Base-by-base conservation (phyloP, 2,888 invertebrate species). In the Meteorus colon region DNA sequence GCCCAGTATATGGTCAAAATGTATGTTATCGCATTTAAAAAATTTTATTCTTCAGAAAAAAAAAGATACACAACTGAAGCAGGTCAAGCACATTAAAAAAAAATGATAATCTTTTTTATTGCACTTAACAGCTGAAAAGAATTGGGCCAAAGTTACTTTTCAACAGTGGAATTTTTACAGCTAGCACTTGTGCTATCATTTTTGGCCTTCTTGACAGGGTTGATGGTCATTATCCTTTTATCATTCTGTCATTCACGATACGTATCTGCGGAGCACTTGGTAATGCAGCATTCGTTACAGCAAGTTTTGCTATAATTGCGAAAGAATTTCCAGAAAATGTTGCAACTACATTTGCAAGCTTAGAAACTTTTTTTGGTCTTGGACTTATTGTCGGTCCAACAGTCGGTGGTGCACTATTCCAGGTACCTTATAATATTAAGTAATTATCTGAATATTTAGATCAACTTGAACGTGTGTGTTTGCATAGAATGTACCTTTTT, bases 311-410 rank as follows among this genome's bases (percentile, higher is more conserved):
- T 1, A 95, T 96, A 82, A 95, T 96, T 80, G 96, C 96, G 63
- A 94, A 94, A 88, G 96, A 96, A 90, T 97, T 97, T 90, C 96
- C 96, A 0, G 92, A 96, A 79, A 95, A 95, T 85, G 94, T 96
- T 0, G 95, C 95, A 0, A 95, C 94, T 5, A 96, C 96, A 84
- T 97, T 97, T 91, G 96, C 96, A 1, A 95, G 95, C 0, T 88
- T 96, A 63, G 96, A 96, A 90, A 96, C 97, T 0, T 97, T 96
- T 89, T 97, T 96, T 87, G 97, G 97, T 0, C 92, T 93, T 84
- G 98, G 93, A 1, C 92, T 97, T 75, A 97, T 97, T 76, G 95
- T 96, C 0, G 98, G 98, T 0, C 98, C 98, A 0, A 96, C 96
- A 0, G 92, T 98, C 12, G 98, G 98, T 0, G 97, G 97, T 0